A percentile compares a stretch with the other conserved stretches of the same genome.
phyloP scores from a whole-genome alignment of 37 sponge, comb jelly and placozoan species.

The Mnemiopsis leidyi region DNA sequence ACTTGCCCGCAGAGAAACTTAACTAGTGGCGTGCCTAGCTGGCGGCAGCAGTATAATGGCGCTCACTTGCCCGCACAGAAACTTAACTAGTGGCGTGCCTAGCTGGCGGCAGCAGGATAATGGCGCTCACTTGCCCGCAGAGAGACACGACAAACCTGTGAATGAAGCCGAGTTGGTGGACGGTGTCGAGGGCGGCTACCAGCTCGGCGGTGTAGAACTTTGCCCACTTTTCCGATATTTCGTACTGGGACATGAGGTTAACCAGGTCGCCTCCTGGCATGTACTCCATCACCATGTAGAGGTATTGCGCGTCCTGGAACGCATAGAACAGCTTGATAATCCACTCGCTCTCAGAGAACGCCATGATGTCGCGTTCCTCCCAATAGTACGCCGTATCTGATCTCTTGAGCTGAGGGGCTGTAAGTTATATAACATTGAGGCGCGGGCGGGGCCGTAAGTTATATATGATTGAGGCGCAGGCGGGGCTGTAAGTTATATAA shows the following conservation, averaged over 20 bases:
- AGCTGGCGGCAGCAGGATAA: too few relatives aligned
- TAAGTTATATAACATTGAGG: not conserved
- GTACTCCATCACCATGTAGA: conserved; percentile 99
- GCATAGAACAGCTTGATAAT: conserved; percentile 92
- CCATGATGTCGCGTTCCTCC: conserved; percentile 99
- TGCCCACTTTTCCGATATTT: conserved; percentile 91
- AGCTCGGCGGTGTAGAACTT: conserved; percentile 95
- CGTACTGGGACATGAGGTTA: conserved; percentile 85
- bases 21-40: too few relatives aligned
- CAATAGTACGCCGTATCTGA: conserved; percentile 98
- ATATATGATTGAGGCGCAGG: too few relatives aligned
- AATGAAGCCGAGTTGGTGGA: conserved; percentile 92
- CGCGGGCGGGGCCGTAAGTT: not conserved
- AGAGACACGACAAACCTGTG: conserved; percentile 69
- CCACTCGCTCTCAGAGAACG: conserved; percentile 85
- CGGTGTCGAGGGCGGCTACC: conserved; percentile 84
- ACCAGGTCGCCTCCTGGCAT: conserved; percentile 96
- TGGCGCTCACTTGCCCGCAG: not conserved
- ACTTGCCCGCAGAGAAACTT: too few relatives aligned
- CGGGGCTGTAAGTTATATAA: too few relatives aligned
- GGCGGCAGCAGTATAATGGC: too few relatives aligned
- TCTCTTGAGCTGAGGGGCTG: conserved; percentile 76
- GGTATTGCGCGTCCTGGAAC: conserved; percentile 84
- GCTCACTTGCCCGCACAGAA: too few relatives aligned
- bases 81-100: not conserved